Percentiles rank a stretch among this genome's conserved stretches.
Evolutionary conservation across 2,797 vertebrate species (phyloP).

Genomic region (Dicrostonyx torquatus): DNA sequence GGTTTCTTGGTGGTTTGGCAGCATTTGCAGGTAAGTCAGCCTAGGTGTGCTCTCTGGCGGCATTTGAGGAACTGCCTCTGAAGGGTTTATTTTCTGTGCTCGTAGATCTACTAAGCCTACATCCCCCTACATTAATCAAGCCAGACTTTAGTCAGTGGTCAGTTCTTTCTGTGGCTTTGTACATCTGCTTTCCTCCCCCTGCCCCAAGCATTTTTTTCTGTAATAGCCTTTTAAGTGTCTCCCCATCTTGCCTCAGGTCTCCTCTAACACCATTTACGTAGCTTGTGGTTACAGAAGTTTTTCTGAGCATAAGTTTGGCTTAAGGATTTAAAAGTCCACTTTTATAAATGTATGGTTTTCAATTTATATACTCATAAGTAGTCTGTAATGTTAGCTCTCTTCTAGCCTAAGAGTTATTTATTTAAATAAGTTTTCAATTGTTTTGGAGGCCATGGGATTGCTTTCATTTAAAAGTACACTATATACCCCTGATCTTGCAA

Average conservation of each 20-base stretch:
- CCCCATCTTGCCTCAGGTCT: neutral
- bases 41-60: neutral
- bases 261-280: neutral
- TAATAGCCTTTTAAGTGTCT: slow-evolving; percentile 1
- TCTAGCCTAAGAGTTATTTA: slow-evolving; percentile 53
- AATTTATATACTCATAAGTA: slow-evolving; percentile 42
- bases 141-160: neutral
- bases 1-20: neutral
- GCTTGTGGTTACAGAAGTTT: slow-evolving; percentile 27
- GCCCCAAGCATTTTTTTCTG: neutral
- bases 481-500: neutral
- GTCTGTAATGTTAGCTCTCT: neutral
- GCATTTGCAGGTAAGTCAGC: neutral
- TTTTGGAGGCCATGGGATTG: neutral
- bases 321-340: neutral
- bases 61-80: neutral
- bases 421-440: slow-evolving; percentile 38
- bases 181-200: neutral
- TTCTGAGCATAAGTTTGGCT: slow-evolving; percentile 49
- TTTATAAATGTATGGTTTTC: neutral
- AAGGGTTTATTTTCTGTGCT: neutral
- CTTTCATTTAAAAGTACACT: slow-evolving; percentile 1
- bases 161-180: neutral
- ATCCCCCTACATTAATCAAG: slow-evolving; percentile 1
- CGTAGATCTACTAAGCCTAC: neutral